Conservation (phyloP, 2,113 vertebrate genomes). For the Microtus montanus region DNA sequence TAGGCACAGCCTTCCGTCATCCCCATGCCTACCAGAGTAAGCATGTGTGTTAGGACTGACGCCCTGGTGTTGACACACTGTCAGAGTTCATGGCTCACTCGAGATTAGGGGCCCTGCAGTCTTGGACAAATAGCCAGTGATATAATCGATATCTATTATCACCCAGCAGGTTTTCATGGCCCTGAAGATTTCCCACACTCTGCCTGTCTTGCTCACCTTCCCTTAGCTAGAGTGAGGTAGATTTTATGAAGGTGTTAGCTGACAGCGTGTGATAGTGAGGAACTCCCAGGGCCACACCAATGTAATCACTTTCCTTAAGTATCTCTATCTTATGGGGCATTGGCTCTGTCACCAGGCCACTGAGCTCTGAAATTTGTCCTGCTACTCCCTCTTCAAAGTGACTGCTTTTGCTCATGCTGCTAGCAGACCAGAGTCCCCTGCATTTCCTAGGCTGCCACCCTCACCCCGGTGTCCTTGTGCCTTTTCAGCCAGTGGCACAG, state of each 20-base stretch:
- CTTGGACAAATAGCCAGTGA: neutral
- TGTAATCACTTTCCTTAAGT: no score
- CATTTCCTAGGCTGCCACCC: neutral
- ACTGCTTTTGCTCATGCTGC: neutral
- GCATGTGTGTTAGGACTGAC: accelerated
- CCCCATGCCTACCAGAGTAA: neutral
- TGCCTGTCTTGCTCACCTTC: neutral
- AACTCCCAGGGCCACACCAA: accelerated
- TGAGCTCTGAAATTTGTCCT: neutral
- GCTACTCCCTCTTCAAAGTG: neutral
- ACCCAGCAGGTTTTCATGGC: neutral
- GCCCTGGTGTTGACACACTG: accelerated
- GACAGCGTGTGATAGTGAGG: neutral
- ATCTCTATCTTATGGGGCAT: neutral
- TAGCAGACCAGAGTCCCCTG: neutral
- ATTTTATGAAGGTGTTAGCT: no score
- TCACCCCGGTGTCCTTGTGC: neutral
- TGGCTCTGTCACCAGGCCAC: neutral
- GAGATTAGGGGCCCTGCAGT: neutral
- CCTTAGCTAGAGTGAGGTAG: neutral
- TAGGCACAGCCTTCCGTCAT: neutral
- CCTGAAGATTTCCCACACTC: no score
- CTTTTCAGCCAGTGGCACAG: neutral
- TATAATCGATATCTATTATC: neutral
- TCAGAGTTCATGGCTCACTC: neutral